Percentiles rank a stretch among this genome's conserved stretches.
Conservation (phyloP, 2,797 vertebrate genomes). For the Sorex maritimensis region DNA sequence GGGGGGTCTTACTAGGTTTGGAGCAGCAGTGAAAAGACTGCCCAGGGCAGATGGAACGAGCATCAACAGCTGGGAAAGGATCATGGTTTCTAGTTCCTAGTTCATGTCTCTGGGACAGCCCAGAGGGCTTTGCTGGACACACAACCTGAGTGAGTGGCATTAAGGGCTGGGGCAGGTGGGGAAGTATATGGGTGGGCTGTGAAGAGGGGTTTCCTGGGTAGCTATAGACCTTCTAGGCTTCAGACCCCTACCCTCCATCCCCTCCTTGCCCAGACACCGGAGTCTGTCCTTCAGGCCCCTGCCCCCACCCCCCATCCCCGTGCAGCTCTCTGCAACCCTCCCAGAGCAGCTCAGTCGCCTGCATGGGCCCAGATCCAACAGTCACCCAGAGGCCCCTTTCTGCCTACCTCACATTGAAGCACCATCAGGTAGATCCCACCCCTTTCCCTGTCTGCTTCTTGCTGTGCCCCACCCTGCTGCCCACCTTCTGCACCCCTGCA, state of each 20-base stretch:
- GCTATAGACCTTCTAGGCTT: fast-evolving
- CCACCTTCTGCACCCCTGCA: too few relatives aligned
- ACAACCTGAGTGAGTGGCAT: neutral
- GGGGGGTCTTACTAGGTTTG: too few relatives aligned
- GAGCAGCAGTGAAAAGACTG: neutral
- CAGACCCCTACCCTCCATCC: too few relatives aligned
- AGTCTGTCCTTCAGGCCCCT: neutral
- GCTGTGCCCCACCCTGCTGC: too few relatives aligned
- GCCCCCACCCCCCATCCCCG: neutral
- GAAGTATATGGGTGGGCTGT: neutral
- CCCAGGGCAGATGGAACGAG: too few relatives aligned
- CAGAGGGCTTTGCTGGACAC: neutral
- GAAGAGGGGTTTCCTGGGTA: fast-evolving
- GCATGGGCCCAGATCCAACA: too few relatives aligned
- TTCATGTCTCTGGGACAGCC: too few relatives aligned
- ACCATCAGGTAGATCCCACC: too few relatives aligned
- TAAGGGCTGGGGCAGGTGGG: too few relatives aligned
- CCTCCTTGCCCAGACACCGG: neutral
- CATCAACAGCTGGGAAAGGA: neutral
- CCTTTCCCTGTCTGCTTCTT: too few relatives aligned
- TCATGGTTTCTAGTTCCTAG: fast-evolving
- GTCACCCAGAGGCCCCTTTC: neutral
- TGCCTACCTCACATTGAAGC: too few relatives aligned
- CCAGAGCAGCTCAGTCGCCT: neutral
- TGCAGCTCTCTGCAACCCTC: too few relatives aligned